A percentile compares a stretch with the other conserved stretches of the same genome.
These are phyloP conservation scores for Drosophila vallismaia DNA, from an alignment of 2,888 invertebrate species.

Conservation along the genomic window DNA sequence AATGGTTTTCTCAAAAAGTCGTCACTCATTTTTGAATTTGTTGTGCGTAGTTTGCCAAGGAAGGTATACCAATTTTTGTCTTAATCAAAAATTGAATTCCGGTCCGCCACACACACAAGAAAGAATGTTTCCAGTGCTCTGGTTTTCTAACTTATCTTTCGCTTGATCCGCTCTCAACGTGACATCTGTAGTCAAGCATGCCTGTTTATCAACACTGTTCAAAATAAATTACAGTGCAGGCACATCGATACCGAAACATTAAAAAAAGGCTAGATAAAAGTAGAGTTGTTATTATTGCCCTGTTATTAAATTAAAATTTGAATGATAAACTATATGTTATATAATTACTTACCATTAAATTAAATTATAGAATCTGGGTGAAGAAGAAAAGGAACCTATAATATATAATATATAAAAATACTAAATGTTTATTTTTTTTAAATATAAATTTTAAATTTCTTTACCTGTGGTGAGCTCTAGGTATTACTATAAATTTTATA, in stretches of 20 bases:
- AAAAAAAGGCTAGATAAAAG: neutral
- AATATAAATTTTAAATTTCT: too few species aligned
- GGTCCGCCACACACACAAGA: conserved; percentile 51
- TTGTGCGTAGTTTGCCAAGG: conserved; percentile 41
- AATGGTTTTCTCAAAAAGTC: conserved; percentile 83
- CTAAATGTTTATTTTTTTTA: too few species aligned
- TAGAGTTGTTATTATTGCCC: too few species aligned
- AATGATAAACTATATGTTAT: too few species aligned
- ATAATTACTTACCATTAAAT: too few species aligned
- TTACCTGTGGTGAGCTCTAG: too few species aligned
- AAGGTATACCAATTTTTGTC: conserved; percentile 44
- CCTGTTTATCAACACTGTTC: conserved; percentile 8
- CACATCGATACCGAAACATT: neutral
- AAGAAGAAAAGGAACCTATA: too few species aligned
- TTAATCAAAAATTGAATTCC: conserved; percentile 44
- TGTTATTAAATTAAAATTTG: too few species aligned
- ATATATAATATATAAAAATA: too few species aligned
- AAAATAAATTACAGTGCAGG: neutral
- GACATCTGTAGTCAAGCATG: conserved; percentile 20
- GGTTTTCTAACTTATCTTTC: conserved; percentile 52
- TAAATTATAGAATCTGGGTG: too few species aligned
- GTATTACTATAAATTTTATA: too few species aligned
- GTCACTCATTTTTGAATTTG: conserved; percentile 82
- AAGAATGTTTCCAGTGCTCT: conserved; percentile 44
- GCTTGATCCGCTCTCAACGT: neutral